These are phyloP conservation scores for Trachymyrmex septentrionalis DNA, from an alignment of 1,140 invertebrate species.

Conservation along the genomic window DNA sequence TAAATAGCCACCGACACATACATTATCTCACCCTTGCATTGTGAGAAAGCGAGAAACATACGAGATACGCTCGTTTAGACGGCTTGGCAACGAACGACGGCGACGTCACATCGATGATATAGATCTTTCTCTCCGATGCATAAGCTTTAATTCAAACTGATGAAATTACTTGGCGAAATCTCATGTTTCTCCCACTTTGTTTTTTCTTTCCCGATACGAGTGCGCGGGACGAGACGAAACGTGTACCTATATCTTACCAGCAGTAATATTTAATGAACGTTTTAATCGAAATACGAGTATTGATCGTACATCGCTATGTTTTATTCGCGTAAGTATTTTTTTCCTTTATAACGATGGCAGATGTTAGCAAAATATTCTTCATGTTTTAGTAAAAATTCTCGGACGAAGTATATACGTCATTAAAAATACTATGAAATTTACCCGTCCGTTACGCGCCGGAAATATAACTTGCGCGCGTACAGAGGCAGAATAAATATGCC, in stretches of 20 bases:
- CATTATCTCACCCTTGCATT: not conserved
- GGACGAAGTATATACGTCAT: constrained; percentile 23
- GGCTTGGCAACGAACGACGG: not conserved
- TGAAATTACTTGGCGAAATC: constrained; percentile 5
- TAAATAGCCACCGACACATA: constrained; percentile 33
- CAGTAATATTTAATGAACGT: constrained; percentile 29
- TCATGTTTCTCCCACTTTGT: not conserved
- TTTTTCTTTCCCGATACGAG: not conserved
- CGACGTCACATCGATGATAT: constrained; percentile 24
- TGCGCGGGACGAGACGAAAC: not conserved
- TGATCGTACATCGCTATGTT: not conserved
- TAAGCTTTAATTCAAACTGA: constrained; percentile 44
- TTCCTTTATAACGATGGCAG: not conserved
- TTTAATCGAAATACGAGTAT: constrained; percentile 13
- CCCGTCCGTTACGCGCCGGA: constrained; percentile 43
- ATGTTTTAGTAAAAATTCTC: constrained; percentile 40
- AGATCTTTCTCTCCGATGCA: constrained; percentile 36
- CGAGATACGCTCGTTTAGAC: not conserved
- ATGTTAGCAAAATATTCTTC: constrained; percentile 20
- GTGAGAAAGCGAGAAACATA: not conserved
- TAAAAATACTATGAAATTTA: constrained; percentile 62
- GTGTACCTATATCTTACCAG: not conserved
- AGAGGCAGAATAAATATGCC: constrained; percentile 56
- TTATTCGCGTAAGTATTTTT: constrained; percentile 3
- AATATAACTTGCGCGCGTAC: constrained; percentile 50